Evolutionary conservation across 2,888 invertebrate genomes (phyloP), one percentile per base, ranked within the genome.

Genomic region (Omphaloscelis lunosa): DNA sequence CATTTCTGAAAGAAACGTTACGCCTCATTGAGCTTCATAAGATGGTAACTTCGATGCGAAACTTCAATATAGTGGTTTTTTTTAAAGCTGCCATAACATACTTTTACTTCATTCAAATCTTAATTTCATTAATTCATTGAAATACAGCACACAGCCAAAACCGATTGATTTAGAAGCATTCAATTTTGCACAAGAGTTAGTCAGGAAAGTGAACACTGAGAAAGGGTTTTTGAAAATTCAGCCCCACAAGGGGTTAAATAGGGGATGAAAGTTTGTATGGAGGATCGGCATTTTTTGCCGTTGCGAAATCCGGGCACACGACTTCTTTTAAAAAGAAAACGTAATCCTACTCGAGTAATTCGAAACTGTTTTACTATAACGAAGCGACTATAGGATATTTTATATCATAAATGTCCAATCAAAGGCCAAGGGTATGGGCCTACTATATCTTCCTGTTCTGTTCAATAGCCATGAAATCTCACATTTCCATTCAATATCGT

Each of bases 401-500:
- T 6, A 56, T n/a, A 34, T 45, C 34, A 34, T 17, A 29, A 23
- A 9, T 3, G 17, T 67, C 1, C n/a, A 1, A n/a, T 41, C 20
- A 9, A 1, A 15, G 9, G 2, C 17, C 20, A 5, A 53, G 5
- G 5, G 1, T 17, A 34, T 59, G 23, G 0, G 11, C 11, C 65
- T 82, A 27, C 58, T 59, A 8, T 11, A 45, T 45, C 0, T 82
- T 34, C 15, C 59, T 61, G 17, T 27, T 45, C 12, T 7, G 23
- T 68, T 27, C 23, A 41, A 23, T 56, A 51, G 23, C 83, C 56
- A 27, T 67, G 29, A 51, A 56, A 56, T 56, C 27, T 29, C 29
- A 29, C 48, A 67, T 67, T 77, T 51, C 61, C 15, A 62, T 79
- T 58, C 8, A 68, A 77, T 83, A 65, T 58, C 17, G 41, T 39